Percentiles rank a stretch among this genome's conserved stretches.
phyloP scores from a whole-genome alignment of 2,113 vertebrate genomes.

The Carassius gibelio region DNA sequence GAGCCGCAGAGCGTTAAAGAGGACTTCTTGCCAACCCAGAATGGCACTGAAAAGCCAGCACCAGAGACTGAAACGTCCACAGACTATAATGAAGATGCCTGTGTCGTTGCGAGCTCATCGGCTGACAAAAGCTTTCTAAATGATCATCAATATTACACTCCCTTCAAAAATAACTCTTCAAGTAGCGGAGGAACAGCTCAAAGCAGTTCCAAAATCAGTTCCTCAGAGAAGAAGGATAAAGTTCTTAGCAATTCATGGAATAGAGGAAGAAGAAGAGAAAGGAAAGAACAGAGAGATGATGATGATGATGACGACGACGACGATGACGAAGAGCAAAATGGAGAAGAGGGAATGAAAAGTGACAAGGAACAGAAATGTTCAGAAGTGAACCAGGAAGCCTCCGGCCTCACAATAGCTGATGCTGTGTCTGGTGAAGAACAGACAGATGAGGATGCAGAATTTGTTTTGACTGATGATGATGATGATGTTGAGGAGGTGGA shows the following conservation, averaged over 20 bases:
- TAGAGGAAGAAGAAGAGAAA: background rate
- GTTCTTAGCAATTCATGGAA: too few species aligned
- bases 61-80: background rate
- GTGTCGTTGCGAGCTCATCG: background rate
- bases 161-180: background rate
- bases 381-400: background rate
- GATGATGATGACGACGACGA: background rate
- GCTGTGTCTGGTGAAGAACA: conserved; percentile 37
- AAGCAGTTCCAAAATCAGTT: background rate
- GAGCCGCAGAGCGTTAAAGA: conserved; percentile 50
- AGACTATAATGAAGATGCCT: background rate
- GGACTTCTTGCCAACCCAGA: conserved; percentile 40
- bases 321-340: background rate
- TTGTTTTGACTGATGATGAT: conserved; percentile 25
- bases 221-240: background rate
- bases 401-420: background rate
- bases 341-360: background rate
- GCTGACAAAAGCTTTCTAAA: background rate
- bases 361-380: background rate
- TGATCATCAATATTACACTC: background rate
- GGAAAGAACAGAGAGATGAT: background rate
- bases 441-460: background rate
- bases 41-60: background rate
- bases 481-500: background rate
- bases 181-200: background rate